Percentiles rank a stretch among this genome's conserved stretches.
These are phyloP conservation scores for Grammomys dolichurus DNA, from an alignment of 2,113 vertebrate species.

Conservation along the genomic window DNA sequence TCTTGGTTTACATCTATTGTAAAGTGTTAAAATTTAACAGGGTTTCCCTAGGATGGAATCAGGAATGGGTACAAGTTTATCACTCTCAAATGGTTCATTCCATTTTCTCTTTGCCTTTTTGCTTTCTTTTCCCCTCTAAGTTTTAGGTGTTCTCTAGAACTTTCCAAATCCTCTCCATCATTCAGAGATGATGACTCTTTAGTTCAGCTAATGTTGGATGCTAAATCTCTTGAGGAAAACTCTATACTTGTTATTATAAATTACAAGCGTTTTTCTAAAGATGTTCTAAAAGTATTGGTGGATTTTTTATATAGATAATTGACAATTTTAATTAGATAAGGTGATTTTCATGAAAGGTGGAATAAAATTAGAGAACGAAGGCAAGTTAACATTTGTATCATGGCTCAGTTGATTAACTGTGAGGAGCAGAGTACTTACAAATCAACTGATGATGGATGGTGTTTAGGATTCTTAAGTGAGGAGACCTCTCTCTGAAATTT, in stretches of 20 bases:
- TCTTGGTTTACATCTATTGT: neutral
- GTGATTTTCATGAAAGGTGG: conserved; percentile 6
- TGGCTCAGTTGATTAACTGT: neutral
- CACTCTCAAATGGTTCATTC: neutral
- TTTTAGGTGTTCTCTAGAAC: neutral
- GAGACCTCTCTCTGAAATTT: conserved; percentile 32
- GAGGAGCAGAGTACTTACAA: neutral
- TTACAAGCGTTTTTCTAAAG: neutral
- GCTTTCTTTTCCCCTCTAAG: neutral
- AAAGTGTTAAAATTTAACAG: neutral
- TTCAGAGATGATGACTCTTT: neutral
- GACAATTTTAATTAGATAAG: neutral
- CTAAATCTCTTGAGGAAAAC: neutral
- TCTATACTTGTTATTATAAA: neutral
- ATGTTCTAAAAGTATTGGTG: neutral
- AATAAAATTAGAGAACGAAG: conserved; percentile 6
- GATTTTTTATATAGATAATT: neutral
- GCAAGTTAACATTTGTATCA: neutral
- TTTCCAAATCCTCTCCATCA: neutral
- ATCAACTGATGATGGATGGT: neutral
- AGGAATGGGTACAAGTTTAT: neutral
- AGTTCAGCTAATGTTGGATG: neutral
- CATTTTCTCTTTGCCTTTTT: neutral
- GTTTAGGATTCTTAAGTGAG: neutral
- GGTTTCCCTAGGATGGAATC: neutral